These are phyloP conservation scores for Taxidea taxus DNA, from an alignment of 2,113 vertebrate genomes.

Conservation along the genomic window DNA sequence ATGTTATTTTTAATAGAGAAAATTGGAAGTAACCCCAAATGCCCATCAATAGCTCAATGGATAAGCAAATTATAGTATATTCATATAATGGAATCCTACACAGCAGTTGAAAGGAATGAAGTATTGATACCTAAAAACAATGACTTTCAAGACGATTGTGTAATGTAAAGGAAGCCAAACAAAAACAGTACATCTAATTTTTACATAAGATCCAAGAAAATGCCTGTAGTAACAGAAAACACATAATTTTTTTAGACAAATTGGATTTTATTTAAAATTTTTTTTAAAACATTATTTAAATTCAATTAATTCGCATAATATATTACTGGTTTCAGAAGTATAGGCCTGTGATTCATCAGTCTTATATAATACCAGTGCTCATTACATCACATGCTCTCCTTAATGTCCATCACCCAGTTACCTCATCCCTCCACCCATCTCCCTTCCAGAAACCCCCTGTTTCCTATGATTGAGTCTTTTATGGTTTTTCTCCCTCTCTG, in stretches of 20 bases:
- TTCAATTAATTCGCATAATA: too few relatives aligned
- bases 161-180: neutral
- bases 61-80: slow-evolving; percentile 20
- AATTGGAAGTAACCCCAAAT: neutral
- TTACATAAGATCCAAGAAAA: neutral
- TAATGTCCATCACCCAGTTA: neutral
- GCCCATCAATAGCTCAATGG: neutral
- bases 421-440: neutral
- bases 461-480: neutral
- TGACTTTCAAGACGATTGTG: neutral
- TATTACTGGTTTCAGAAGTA: neutral
- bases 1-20: slow-evolving; percentile 13
- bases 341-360: neutral
- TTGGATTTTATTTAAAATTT: too few relatives aligned
- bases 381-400: neutral
- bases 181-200: neutral
- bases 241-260: neutral
- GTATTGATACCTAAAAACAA: neutral
- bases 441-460: neutral
- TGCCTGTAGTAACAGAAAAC: neutral
- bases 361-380: neutral
- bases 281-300: too few relatives aligned
- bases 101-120: slow-evolving; percentile 4
- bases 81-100: neutral
- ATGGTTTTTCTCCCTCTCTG: neutral